Conservation (phyloP, 1,140 invertebrate genomes). For the Propsilocerus akamusi region DNA sequence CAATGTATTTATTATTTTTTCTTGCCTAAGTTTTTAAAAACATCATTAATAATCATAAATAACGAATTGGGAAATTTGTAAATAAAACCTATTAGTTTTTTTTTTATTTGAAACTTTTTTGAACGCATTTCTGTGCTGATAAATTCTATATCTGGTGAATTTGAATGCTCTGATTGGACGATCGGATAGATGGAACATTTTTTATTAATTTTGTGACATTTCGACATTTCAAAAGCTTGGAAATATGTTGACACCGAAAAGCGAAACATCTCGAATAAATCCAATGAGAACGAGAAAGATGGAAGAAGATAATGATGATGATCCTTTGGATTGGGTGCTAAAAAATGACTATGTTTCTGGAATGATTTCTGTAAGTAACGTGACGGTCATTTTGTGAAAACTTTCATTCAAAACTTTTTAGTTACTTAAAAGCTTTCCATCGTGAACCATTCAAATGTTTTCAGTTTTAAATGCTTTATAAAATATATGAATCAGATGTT, state of each 20-base stretch:
- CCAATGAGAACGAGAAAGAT: background rate
- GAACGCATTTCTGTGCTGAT: too few relatives aligned
- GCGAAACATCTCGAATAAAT: too few relatives aligned
- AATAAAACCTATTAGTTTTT: background rate
- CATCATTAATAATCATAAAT: background rate
- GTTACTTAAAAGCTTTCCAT: background rate
- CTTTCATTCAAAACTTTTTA: background rate
- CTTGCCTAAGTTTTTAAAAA: too few relatives aligned
- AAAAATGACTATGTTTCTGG: background rate
- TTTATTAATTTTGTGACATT: background rate
- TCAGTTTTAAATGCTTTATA: background rate
- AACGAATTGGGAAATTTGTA: background rate
- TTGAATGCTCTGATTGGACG: too few relatives aligned
- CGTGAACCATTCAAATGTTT: background rate
- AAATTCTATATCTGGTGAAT: too few relatives aligned
- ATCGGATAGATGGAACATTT: too few relatives aligned
- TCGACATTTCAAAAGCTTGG: background rate
- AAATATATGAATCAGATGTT: background rate
- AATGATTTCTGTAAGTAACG: background rate
- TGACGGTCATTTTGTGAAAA: background rate
- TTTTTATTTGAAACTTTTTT: too few relatives aligned
- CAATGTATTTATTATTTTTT: too few relatives aligned
- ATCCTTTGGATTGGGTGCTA: background rate
- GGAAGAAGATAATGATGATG: background rate
- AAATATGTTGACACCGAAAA: background rate